phyloP scores from a whole-genome alignment of 2,888 invertebrate species.

The Clitarchus hookeri region DNA sequence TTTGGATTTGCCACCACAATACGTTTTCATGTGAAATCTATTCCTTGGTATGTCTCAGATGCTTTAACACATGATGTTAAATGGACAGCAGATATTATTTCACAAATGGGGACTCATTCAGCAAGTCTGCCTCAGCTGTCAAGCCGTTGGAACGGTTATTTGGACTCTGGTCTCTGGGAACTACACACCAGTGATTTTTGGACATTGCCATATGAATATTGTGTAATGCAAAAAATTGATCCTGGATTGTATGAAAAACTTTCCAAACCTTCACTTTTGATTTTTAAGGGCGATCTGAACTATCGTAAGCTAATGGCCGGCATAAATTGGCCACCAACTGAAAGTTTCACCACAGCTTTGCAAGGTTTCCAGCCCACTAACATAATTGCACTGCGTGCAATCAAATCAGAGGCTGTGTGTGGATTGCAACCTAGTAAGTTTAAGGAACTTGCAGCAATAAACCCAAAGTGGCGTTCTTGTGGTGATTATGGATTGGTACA shows the following conservation, averaged over 20 bases:
- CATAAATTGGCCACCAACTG: conserved; percentile 74
- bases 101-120: conserved; percentile 20
- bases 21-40: conserved; percentile 81
- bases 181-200: conserved; percentile 74
- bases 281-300: conserved; percentile 91
- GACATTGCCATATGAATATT: conserved; percentile 82
- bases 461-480: conserved; percentile 78
- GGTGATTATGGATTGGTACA: conserved; percentile 73
- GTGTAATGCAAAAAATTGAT: conserved; percentile 73
- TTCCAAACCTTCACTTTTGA: conserved; percentile 66
- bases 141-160: conserved; percentile 62
- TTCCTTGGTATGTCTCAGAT: conserved; percentile 97
- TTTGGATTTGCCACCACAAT: conserved; percentile 66
- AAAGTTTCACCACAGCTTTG: conserved; percentile 67
- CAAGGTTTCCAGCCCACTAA: conserved; percentile 83
- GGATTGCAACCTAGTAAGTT: conserved; percentile 71
- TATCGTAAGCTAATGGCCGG: conserved; percentile 93
- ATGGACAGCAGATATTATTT: conserved; percentile 64
- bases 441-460: conserved; percentile 59
- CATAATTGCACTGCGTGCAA: conserved; percentile 78
- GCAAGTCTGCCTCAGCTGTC: conserved; percentile 57
- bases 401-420: conserved; percentile 88
- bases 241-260: conserved; percentile 73
- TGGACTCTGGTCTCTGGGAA: conserved; percentile 53
- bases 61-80: conserved; percentile 75